Conservation (phyloP, 1,140 invertebrate species). For the Conus ventricosus region DNA sequence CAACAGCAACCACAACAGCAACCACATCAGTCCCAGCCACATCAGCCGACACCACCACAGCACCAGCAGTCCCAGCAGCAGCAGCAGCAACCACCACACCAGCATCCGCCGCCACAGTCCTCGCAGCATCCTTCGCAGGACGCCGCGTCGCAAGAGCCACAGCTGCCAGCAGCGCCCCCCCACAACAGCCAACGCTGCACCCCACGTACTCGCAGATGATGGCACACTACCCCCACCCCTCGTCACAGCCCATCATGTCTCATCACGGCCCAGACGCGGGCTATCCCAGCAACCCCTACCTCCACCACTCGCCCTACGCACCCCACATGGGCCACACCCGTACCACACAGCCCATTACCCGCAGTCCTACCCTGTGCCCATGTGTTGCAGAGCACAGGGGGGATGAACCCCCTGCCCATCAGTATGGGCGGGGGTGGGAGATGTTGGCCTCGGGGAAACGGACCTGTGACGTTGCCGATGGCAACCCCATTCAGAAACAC, state of each 20-base stretch:
- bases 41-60: background rate
- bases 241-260: background rate
- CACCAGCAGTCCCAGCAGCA: conserved; percentile 15
- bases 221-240: background rate
- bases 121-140: background rate
- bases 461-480: conserved; percentile 16
- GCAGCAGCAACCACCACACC: background rate
- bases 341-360: conserved; percentile 1
- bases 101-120: background rate
- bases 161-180: background rate
- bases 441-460: conserved; percentile 26
- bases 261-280: background rate
- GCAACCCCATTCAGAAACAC: conserved; percentile 24
- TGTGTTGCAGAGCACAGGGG: conserved; percentile 30
- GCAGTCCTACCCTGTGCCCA: conserved; percentile 14
- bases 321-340: conserved; percentile 5
- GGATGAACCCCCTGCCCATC: conserved; percentile 21
- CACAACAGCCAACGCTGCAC: background rate
- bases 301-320: background rate
- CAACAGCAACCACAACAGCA: conserved; percentile 30
- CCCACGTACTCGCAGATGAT: background rate
- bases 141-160: background rate
- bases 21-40: conserved; percentile 23
- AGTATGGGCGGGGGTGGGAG: conserved; percentile 3
- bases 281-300: conserved; percentile 7